Percentiles rank a stretch among this genome's conserved stretches.
Evolutionary conservation across 2,113 vertebrate genomes (phyloP).

Genomic region (Gulo gulo): DNA sequence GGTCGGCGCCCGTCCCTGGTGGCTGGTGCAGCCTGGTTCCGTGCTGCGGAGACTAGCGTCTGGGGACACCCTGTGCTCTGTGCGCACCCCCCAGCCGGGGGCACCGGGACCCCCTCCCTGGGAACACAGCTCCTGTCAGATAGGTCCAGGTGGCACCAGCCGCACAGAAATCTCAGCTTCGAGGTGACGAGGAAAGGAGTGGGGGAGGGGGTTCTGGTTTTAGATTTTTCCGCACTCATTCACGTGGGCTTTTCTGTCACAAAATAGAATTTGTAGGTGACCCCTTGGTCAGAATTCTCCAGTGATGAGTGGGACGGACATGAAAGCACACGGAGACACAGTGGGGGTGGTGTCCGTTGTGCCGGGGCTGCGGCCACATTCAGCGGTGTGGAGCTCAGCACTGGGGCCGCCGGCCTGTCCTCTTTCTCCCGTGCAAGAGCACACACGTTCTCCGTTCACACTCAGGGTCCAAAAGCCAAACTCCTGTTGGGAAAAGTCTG

Average conservation of each 20-base stretch:
- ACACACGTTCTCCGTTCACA: rapidly evolving
- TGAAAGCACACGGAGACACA: background rate
- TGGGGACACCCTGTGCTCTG: background rate
- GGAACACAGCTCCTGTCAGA: background rate
- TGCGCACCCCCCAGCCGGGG: background rate
- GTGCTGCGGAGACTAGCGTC: background rate
- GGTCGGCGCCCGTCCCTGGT: too few species aligned
- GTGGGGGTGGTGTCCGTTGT: rapidly evolving
- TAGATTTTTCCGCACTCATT: too few species aligned
- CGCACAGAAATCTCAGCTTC: rapidly evolving
- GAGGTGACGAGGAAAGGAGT: background rate
- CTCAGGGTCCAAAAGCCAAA: background rate
- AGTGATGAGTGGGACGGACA: rapidly evolving
- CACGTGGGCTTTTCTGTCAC: background rate
- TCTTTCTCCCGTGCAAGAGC: background rate
- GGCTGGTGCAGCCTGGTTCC: background rate
- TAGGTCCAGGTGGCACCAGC: background rate
- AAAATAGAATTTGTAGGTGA: background rate
- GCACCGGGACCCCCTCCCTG: background rate
- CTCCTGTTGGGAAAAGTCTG: background rate
- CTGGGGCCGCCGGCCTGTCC: too few species aligned
- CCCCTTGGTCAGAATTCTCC: background rate
- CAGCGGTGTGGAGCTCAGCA: rapidly evolving
- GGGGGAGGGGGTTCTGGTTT: rapidly evolving
- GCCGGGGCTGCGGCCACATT: background rate